Conservation (phyloP, 2,113 vertebrate species). For the Erythrocercus mccallii region DNA sequence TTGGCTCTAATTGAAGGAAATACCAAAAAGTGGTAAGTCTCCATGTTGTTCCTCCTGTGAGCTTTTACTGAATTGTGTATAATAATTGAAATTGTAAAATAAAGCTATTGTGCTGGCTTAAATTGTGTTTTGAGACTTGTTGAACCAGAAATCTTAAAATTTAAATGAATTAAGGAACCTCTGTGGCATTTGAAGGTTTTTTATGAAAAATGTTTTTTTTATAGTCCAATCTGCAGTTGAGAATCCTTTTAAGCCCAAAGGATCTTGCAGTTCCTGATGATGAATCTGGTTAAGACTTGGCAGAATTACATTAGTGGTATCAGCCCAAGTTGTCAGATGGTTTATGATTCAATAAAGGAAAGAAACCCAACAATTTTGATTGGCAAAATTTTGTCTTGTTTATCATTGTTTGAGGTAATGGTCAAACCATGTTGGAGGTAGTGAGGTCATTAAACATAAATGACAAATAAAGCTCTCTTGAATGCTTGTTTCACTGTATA, state of each 20-base stretch:
- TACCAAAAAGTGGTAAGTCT: not conserved
- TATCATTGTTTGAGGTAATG: not conserved
- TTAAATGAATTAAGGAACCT: not conserved
- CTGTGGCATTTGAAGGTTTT: not conserved
- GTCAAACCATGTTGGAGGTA: no score
- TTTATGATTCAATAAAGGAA: not conserved
- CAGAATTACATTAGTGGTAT: not conserved
- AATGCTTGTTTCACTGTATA: not conserved
- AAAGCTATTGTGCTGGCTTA: not conserved
- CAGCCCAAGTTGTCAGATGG: not conserved
- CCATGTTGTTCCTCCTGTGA: not conserved
- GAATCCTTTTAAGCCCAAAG: not conserved
- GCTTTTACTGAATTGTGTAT: not conserved
- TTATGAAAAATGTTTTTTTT: not conserved
- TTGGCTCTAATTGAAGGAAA: not conserved
- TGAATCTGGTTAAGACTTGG: not conserved
- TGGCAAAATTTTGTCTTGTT: not conserved
- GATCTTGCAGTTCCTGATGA: not conserved
- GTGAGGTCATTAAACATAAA: not conserved
- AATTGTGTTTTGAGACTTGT: not conserved
- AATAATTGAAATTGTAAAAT: not conserved
- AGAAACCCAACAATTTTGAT: not conserved
- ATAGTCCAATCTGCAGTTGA: not conserved
- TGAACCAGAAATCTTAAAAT: not conserved
- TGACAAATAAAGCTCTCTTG: not conserved